These are phyloP conservation scores for Heliconius eleuchia DNA, from an alignment of 1,140 invertebrate genomes.

Conservation along the genomic window DNA sequence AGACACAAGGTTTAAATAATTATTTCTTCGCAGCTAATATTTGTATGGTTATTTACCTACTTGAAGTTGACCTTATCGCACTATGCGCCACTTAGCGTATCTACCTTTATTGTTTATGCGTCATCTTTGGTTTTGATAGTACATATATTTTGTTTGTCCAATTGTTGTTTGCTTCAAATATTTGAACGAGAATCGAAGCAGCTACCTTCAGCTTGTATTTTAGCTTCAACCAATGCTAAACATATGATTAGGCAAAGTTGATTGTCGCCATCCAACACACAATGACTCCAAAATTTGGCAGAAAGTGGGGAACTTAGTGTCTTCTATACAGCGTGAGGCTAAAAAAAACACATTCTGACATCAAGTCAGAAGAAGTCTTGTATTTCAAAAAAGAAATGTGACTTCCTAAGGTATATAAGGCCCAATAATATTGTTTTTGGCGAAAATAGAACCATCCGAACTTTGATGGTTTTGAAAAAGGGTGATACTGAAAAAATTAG, in stretches of 20 bases:
- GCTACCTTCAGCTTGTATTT: neutral
- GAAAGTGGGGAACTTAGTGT: no score
- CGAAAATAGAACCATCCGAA: no score
- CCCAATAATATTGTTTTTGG: neutral
- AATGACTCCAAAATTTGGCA: neutral
- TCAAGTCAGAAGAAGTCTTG: no score
- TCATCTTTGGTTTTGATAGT: neutral
- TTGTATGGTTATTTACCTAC: neutral
- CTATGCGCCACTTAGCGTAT: conserved; percentile 15
- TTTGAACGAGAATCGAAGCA: neutral
- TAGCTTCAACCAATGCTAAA: neutral
- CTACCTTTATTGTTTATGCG: conserved; percentile 14
- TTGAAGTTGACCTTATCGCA: conserved; percentile 6
- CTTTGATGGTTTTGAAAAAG: no score
- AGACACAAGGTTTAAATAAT: neutral
- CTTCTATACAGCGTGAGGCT: no score
- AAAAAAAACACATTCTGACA: neutral
- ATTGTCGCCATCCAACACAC: neutral
- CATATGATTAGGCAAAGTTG: neutral
- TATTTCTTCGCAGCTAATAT: neutral
- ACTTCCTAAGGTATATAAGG: no score
- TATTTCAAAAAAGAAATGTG: no score
- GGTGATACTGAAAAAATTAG: no score
- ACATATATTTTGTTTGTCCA: neutral
- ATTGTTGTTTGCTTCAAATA: neutral